Conservation (phyloP, 2,797 vertebrate species). For the Phataginus tricuspis region DNA sequence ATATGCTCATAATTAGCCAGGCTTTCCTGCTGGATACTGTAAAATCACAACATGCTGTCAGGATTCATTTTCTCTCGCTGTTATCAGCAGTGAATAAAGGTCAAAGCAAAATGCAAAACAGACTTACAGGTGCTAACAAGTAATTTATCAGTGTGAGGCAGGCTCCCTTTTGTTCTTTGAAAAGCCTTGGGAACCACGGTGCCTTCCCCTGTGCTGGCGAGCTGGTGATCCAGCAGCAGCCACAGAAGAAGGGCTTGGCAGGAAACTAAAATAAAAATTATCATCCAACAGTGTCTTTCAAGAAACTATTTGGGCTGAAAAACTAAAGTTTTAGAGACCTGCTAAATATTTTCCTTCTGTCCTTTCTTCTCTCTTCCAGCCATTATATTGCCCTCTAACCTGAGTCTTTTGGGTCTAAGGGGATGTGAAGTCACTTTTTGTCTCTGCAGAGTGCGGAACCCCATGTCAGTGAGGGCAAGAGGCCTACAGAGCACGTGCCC, state of each 20-base stretch:
- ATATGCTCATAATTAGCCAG: constrained; percentile 87
- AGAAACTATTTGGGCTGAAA: constrained; percentile 4
- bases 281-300: constrained; percentile 33
- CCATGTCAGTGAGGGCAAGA: background rate
- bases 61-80: constrained; percentile 84
- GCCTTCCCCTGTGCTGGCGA: constrained; percentile 45
- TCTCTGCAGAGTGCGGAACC: background rate
- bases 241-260: constrained; percentile 52
- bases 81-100: constrained; percentile 84
- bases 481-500: background rate
- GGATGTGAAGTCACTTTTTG: background rate
- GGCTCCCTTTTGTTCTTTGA: constrained; percentile 81
- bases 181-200: background rate
- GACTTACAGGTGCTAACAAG: constrained; percentile 85
- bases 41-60: constrained; percentile 86
- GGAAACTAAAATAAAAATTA: constrained; percentile 17
- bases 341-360: background rate
- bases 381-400: background rate
- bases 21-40: constrained; percentile 86
- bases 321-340: background rate
- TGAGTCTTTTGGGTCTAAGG: background rate
- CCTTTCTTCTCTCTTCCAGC: background rate
- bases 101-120: constrained; percentile 82
- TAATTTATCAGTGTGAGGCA: constrained; percentile 79
- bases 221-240: constrained; percentile 37